Evolutionary conservation across 2,113 vertebrate species (phyloP), one percentile per base, ranked within the genome.

Genomic region (Odocoileus hemionus): DNA sequence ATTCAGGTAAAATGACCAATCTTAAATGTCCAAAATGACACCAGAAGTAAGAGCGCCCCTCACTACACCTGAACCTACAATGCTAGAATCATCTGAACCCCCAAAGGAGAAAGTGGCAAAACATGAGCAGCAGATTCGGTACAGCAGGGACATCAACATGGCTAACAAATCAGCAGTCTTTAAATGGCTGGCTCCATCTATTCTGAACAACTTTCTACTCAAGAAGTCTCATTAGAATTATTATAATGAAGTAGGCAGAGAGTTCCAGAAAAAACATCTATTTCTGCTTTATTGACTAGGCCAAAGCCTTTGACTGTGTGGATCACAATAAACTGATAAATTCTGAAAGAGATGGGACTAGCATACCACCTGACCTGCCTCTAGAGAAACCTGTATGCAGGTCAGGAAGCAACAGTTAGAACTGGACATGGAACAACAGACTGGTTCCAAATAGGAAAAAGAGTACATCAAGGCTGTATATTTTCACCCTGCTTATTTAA

Each of bases 71-170:
- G 99, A 99, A 97, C 97, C 98, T 47, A 99, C 99, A 97, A 99
- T 99, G 57, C 14, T 43, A 93, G 26, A 80, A 58, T n/a, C 61
- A 14, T 7, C 1, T 25, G n/a, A 80, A 87, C 8, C 1, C 1
- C 99, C 99, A 97, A 99, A 99, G 98, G 99, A 99, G 97, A 99
- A 99, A 99, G 98, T 97, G 99, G 99, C 57, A 99, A 99, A 98
- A 99, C 98, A 96, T 98, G 98, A 97, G 98, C 99, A 89, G 99
- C 99, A 96, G 99, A 99, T 98, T 99, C 99, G 47, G 99, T 99
- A 97, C 99, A 99, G 97, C 99, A 99, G 98, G 98, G 99, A 57
- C 99, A 99, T 97, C 99, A 99, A 97, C 99, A 99, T 98, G 99
- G 99, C 97, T 99, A 99, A 76, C 99, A 97, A 99, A 99, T 94